Base-by-base conservation (phyloP, 2,888 invertebrate genomes). In the Nipponacmea schrenckii region DNA sequence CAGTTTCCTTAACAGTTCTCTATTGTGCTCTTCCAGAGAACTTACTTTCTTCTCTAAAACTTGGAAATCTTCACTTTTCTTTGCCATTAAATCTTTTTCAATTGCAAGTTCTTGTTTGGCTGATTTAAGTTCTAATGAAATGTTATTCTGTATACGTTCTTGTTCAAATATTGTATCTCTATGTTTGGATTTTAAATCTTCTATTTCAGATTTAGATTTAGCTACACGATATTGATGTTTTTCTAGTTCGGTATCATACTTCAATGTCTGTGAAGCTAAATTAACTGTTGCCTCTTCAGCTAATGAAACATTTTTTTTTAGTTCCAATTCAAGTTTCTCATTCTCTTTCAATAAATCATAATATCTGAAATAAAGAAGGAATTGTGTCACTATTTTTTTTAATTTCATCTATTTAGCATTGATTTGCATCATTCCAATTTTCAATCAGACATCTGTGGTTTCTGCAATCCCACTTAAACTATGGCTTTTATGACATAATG, bases 281-380 rank as follows among this genome's bases (percentile, higher is more conserved):
- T 39, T 10, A 8, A 10, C 7, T 39, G 39, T 39, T 5, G 39
- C 39, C 8, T 39, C 39, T 1, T 39, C 39, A 39, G 39, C 7
- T 39, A 39, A 39, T 8, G 39, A 39, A 39, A 39, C 8, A 8
- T 39, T 39, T 5, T 10, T 39, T 39, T 39, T 39, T 5, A 39
- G 39, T 5, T 39, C 39, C 8, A 10, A 8, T 39, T 81, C 79
- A 31, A 74, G 70, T 20, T 75, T 72, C 15, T 79, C 79, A 31
- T 77, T 74, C 62, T 84, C 81, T 17, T 80, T 63, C 66, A 74
- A 76, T 72, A 82, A 69, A 50, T 80, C 78, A 70, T 83, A 80
- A 76, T 80, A 78, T 62, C 85, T 85, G 74, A n/a, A 79, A 77
- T 14, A 14, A 62, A 56, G 70, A 50, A 46, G 68, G n/a, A 66